These are phyloP conservation scores for Aurelia coerulea DNA, from an alignment of 30 jellyfish, hydroid and myxozoan genomes.

Conservation along the genomic window DNA sequence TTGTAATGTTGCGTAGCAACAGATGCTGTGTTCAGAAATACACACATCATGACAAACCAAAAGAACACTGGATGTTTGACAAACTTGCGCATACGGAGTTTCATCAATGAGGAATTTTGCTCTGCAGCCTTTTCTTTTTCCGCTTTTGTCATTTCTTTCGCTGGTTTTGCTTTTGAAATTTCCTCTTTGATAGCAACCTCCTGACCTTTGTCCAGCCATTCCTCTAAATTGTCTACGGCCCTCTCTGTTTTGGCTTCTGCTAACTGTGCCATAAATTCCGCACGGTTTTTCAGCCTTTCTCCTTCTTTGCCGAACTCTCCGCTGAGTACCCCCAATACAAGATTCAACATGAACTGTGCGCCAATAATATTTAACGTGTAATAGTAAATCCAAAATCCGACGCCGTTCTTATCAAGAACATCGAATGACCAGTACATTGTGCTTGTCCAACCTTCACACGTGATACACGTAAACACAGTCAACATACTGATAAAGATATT, in stretches of 20 bases:
- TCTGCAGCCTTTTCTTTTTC: constrained; percentile 59
- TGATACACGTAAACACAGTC: constrained; percentile 85
- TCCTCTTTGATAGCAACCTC: constrained; percentile 56
- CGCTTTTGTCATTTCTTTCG: constrained; percentile 39
- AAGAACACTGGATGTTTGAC: constrained; percentile 78
- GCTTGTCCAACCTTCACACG: constrained; percentile 94
- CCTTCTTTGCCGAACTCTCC: constrained; percentile 94
- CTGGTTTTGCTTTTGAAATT: constrained; percentile 45
- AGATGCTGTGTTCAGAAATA: constrained; percentile 71
- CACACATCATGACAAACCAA: constrained; percentile 84
- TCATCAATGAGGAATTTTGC: constrained; percentile 29
- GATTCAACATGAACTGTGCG: constrained; percentile 91
- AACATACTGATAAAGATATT: constrained; percentile 77
- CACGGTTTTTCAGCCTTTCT: constrained; percentile 83
- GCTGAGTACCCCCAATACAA: constrained; percentile 89
- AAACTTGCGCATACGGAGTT: constrained; percentile 51
- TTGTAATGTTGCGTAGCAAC: constrained; percentile 89
- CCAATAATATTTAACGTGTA: constrained; percentile 79
- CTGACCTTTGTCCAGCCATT: constrained; percentile 81
- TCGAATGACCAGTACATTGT: constrained; percentile 89
- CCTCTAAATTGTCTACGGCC: constrained; percentile 79
- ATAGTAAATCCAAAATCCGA: constrained; percentile 71
- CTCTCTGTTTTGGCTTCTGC: constrained; percentile 67
- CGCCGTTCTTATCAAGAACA: constrained; percentile 61
- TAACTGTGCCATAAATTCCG: constrained; percentile 68